Evolutionary conservation across 2,888 invertebrate species (phyloP), one percentile per base, ranked within the genome.

Genomic region (Drosophila recens): DNA sequence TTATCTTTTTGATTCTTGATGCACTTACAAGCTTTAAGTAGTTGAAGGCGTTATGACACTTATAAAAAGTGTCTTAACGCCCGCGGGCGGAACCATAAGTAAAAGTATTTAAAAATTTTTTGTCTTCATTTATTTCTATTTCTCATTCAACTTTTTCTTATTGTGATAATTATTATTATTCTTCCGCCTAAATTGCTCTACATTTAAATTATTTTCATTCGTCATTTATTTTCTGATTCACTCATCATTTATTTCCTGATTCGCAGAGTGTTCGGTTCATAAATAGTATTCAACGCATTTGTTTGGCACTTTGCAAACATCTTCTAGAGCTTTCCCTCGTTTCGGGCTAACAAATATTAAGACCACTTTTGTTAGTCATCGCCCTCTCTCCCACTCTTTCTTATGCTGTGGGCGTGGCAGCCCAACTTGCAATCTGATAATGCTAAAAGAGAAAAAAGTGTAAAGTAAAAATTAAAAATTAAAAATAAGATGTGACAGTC

Each of bases 401-500:
- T 8, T 5, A 11, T 13, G 9, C n/a, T 30, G 8, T 15, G 27
- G 43, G 43, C 43, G 17, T 43, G 43, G 20, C 20, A 10, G 17
- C 11, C 17, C 20, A 13, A 23, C 23, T 23, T 45, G 45, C 45
- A 23, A 45, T 27, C 20, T 38, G 65, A 17, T 46, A 63, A 72
- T 48, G 46, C 49, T 33, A 45, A 33, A 45, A 34, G 33, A 9
- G 11, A 13, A 38, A 48, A 43, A 30, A 8, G 13, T 11, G 23
- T 42, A 51, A 46, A 33, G 17, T 1, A 27, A 23, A 42, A 30
- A 43, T 23, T 53, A 62, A 46, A n/a, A 38, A 36, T 33, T 33
- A 54, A 46, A 56, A 27, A 58, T 17, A 13, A 52, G 11, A 43
- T 27, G 45, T 45, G 11, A 36, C 45, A 57, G 58, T 36, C 36